These are phyloP conservation scores for Tragopan temminckii DNA, from an alignment of 2,797 vertebrate genomes.

Conservation along the genomic window DNA sequence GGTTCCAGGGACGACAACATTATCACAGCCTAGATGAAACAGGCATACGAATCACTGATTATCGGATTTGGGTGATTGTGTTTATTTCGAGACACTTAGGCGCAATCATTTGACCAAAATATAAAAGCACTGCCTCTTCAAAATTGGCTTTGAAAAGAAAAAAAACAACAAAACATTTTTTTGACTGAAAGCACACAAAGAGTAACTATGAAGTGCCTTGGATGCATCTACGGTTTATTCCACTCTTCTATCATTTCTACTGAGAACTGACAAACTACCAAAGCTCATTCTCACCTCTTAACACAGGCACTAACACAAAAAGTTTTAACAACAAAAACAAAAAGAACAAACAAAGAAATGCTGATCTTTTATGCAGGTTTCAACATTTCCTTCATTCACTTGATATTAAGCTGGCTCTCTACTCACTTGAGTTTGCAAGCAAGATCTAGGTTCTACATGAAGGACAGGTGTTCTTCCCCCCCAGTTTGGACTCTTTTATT, in stretches of 20 bases:
- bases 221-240: neutral
- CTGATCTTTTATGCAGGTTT: neutral
- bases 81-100: neutral
- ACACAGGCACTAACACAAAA: neutral
- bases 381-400: neutral
- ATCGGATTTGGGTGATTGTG: accelerated
- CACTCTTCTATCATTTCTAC: neutral
- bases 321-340: neutral
- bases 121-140: neutral
- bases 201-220: neutral
- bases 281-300: neutral
- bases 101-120: neutral
- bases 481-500: neutral
- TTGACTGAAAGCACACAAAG: neutral
- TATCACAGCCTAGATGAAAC: slow-evolving; percentile 3
- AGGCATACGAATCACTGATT: neutral
- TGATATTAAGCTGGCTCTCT: neutral
- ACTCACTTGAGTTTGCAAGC: neutral
- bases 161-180: neutral
- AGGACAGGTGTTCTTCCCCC: neutral
- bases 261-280: neutral
- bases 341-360: neutral
- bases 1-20: neutral
- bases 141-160: neutral
- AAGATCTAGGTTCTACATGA: neutral